These are phyloP conservation scores for Oscarella lobularis DNA, from an alignment of 37 sponge, comb jelly and placozoan species.

Conservation along the genomic window DNA sequence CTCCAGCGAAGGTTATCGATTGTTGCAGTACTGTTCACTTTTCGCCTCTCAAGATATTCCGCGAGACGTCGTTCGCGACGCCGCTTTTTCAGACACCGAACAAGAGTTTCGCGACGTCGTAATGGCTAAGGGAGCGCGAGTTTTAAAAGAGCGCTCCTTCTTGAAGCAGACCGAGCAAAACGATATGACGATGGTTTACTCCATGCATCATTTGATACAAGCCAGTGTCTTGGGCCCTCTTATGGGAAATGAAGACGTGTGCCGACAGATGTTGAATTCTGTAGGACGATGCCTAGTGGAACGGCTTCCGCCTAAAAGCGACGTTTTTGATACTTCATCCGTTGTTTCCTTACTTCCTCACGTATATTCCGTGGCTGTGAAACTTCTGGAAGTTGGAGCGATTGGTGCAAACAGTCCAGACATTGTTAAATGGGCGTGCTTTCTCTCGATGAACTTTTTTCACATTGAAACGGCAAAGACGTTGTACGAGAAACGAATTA, in stretches of 20 bases:
- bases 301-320: not conserved
- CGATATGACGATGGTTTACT: no score
- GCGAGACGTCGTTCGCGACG: not conserved
- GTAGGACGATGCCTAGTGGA: not conserved
- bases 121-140: not conserved
- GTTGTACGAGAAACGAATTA: no score
- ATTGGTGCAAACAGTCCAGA: no score
- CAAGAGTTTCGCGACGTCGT: not conserved
- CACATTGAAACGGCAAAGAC: no score
- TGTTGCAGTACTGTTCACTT: not conserved
- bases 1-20: not conserved
- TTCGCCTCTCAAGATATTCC: not conserved
- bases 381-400: no score
- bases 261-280: not conserved
- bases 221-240: not conserved
- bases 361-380: not conserved
- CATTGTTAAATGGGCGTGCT: no score
- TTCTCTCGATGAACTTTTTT: no score
- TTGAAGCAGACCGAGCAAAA: no score
- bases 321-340: not conserved
- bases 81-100: not conserved
- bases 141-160: no score
- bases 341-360: not conserved
- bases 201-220: not conserved
- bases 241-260: not conserved